Conservation (phyloP, 2,113 vertebrate genomes). For the Dromaius novaehollandiae region DNA sequence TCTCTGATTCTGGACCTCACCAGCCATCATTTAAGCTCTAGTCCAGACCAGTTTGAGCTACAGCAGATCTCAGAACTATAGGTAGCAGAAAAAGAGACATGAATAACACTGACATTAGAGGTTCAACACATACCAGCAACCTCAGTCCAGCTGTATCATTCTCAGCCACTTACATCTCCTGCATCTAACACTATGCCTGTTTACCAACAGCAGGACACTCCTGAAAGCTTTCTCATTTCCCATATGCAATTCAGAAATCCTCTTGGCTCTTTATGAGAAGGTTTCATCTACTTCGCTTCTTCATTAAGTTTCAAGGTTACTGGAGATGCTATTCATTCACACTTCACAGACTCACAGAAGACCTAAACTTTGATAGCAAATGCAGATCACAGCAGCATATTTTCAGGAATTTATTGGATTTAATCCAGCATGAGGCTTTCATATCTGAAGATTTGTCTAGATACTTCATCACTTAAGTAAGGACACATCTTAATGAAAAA, state of each 20-base stretch:
- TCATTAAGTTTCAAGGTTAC: slow-evolving; percentile 18
- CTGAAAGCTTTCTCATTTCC: not conserved
- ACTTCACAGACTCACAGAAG: slow-evolving; percentile 17
- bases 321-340: not conserved
- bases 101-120: not conserved
- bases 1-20: not conserved
- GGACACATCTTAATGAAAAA: slow-evolving; percentile 19
- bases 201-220: not conserved
- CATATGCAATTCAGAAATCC: not conserved
- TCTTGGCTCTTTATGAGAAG: not conserved
- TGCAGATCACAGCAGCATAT: slow-evolving; percentile 34
- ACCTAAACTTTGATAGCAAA: slow-evolving; percentile 14
- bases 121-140: not conserved
- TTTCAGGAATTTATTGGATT: slow-evolving; percentile 60
- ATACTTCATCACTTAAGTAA: slow-evolving; percentile 42
- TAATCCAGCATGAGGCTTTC: slow-evolving; percentile 60
- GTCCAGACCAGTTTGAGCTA: not conserved
- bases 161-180: not conserved
- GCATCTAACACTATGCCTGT: not conserved
- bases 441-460: slow-evolving; percentile 49
- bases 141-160: not conserved
- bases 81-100: not conserved
- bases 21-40: not conserved
- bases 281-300: not conserved
- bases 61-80: not conserved